Conservation (phyloP, 2,888 invertebrate genomes). For the Hyppa rectilinea region DNA sequence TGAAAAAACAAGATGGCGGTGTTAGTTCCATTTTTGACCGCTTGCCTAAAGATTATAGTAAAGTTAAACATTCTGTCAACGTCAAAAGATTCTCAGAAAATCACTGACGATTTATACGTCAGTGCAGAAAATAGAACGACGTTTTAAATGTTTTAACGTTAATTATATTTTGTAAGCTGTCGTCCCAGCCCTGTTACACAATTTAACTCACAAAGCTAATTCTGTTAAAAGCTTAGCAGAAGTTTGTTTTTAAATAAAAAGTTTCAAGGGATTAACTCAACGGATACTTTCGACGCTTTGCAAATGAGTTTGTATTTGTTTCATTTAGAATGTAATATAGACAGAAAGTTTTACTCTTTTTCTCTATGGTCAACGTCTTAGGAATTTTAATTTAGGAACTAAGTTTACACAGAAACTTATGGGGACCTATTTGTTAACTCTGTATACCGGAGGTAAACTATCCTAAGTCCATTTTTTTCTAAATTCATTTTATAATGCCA, state of each 20-base stretch:
- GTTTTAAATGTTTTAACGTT: not conserved
- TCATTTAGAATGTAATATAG: slow-evolving; percentile 9
- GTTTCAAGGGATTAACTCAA: slow-evolving; percentile 40
- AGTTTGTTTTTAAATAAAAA: slow-evolving; percentile 41
- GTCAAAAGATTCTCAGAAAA: not conserved
- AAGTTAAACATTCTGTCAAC: not conserved
- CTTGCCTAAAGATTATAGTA: not conserved
- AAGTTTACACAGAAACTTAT: not conserved
- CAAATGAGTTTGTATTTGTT: slow-evolving; percentile 41
- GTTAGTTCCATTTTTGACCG: not conserved
- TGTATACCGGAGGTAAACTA: too few relatives aligned
- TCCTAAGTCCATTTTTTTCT: too few relatives aligned
- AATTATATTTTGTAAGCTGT: slow-evolving; percentile 21
- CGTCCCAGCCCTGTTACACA: slow-evolving; percentile 8
- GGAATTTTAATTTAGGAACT: slow-evolving; percentile 23
- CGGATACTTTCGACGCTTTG: slow-evolving; percentile 14
- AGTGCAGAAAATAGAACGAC: not conserved
- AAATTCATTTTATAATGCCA: too few relatives aligned
- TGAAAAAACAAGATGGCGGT: not conserved
- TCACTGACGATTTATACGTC: too few relatives aligned
- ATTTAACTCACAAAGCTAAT: slow-evolving; percentile 39
- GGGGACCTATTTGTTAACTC: not conserved
- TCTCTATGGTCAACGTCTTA: not conserved
- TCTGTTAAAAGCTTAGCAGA: slow-evolving; percentile 28
- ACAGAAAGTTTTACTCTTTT: slow-evolving; percentile 2